Conservation (phyloP, 2,888 invertebrate genomes). For the Dorcus hopei region DNA sequence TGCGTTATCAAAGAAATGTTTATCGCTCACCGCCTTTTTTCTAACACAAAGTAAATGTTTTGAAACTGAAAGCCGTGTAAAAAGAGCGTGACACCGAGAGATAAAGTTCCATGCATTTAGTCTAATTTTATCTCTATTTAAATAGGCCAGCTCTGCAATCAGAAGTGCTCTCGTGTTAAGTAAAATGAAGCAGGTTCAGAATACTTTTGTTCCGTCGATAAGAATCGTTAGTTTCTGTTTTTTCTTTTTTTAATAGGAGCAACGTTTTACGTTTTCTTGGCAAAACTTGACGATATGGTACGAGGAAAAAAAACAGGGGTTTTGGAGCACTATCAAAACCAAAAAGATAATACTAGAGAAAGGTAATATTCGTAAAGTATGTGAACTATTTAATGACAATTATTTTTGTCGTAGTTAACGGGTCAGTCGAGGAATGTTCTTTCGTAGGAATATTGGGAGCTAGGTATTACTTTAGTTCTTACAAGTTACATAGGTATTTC, state of each 20-base stretch:
- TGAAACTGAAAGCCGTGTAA: too few species aligned
- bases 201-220: background rate
- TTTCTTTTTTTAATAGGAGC: conserved; percentile 11
- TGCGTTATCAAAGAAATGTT: too few species aligned
- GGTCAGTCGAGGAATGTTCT: conserved; percentile 64
- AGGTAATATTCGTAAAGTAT: conserved; percentile 21
- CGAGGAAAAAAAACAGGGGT: conserved; percentile 12
- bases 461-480: conserved; percentile 51
- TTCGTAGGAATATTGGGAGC: conserved; percentile 74
- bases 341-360: conserved; percentile 29
- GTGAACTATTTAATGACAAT: background rate
- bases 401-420: conserved; percentile 60
- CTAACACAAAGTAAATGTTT: too few species aligned
- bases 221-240: background rate
- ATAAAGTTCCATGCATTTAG: too few species aligned
- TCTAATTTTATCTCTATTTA: too few species aligned
- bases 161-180: too few species aligned
- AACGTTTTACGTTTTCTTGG: conserved; percentile 25
- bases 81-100: too few species aligned
- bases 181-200: too few species aligned
- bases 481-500: too few species aligned
- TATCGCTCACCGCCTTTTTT: too few species aligned
- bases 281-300: conserved; percentile 26
- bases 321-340: conserved; percentile 22
- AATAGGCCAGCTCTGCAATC: too few species aligned